Conservation (phyloP, 2,113 vertebrate genomes). For the Coregonus clupeaformis region DNA sequence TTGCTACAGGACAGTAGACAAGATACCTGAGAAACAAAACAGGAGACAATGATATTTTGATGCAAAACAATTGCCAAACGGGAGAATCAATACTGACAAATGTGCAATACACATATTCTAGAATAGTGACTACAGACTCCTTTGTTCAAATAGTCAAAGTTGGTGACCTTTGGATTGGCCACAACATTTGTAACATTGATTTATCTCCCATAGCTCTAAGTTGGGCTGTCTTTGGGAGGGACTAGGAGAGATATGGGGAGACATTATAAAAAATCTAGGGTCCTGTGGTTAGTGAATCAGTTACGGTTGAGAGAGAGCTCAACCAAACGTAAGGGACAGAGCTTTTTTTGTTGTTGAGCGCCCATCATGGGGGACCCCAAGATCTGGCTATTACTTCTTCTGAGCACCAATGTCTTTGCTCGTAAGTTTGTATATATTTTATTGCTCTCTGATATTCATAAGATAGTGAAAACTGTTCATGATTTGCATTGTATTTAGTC, state of each 20-base stretch:
- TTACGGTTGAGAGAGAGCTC: not conserved
- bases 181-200: not conserved
- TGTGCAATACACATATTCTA: no score
- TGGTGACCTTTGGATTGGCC: not conserved
- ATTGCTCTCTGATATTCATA: not conserved
- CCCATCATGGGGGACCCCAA: conserved; percentile 79
- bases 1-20: no score
- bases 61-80: no score
- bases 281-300: conserved; percentile 1
- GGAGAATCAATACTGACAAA: no score
- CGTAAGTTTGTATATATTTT: no score
- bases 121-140: no score
- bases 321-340: not conserved
- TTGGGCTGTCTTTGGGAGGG: conserved; percentile 1
- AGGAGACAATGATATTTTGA: no score
- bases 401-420: conserved; percentile 59
- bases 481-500: not conserved
- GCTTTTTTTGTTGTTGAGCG: conserved; percentile 7
- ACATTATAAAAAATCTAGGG: conserved; percentile 44
- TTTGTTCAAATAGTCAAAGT: no score
- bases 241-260: conserved; percentile 7
- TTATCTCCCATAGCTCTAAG: not conserved
- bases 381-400: conserved; percentile 59
- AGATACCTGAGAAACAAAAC: no score
- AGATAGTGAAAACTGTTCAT: not conserved